These are phyloP conservation scores for Orcinus orca DNA, from an alignment of 2,113 vertebrate species.

Conservation along the genomic window DNA sequence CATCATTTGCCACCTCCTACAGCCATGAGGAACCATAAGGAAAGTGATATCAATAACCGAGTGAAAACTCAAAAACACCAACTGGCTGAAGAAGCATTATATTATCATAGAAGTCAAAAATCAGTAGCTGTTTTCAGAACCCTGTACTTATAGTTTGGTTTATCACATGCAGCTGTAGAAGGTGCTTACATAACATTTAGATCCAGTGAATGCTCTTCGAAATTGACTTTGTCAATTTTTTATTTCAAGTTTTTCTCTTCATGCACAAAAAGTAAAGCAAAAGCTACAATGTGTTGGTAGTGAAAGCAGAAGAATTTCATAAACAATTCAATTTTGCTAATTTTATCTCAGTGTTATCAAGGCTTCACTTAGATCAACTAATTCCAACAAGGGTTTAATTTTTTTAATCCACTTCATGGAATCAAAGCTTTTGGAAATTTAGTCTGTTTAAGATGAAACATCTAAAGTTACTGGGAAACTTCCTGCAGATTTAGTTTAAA, in stretches of 20 bases:
- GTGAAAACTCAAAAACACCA: neutral
- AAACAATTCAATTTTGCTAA: neutral
- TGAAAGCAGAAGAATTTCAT: neutral
- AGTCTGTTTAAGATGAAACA: neutral
- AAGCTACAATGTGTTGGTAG: neutral
- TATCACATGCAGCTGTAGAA: neutral
- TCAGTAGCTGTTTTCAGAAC: constrained; percentile 7
- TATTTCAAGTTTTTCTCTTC: neutral
- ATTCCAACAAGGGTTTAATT: neutral
- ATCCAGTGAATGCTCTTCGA: neutral
- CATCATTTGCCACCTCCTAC: neutral
- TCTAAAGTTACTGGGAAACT: neutral
- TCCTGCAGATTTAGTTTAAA: neutral
- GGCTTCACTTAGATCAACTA: neutral
- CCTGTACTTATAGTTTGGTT: neutral
- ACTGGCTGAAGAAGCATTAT: neutral
- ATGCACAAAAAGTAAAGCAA: neutral
- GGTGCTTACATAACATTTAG: neutral
- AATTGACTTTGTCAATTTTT: neutral
- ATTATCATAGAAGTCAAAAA: neutral
- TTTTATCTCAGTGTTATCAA: neutral
- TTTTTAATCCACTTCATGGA: neutral
- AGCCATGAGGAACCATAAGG: neutral
- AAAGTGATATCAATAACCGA: neutral
- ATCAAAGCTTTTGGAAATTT: neutral